A percentile compares a stretch with the other conserved stretches of the same genome.
phyloP scores from a whole-genome alignment of 2,888 invertebrate genomes.

The Cremastobaeus sp. region DNA sequence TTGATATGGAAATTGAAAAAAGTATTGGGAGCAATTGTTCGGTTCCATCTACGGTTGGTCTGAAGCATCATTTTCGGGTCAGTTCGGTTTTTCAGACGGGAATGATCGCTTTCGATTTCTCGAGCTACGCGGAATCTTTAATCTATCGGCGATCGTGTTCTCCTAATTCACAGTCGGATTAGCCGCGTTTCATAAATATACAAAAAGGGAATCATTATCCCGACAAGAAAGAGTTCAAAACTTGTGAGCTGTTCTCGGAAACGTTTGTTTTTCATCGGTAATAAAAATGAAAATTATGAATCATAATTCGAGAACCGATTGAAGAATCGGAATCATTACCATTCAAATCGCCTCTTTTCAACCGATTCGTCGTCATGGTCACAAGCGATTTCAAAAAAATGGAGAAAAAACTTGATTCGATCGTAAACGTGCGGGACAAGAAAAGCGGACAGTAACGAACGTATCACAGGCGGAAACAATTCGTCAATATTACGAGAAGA shows the following conservation, averaged over 20 bases:
- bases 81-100: too few species aligned
- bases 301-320: conserved; percentile 43
- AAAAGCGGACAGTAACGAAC: conserved; percentile 9
- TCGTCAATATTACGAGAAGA: conserved; percentile 50
- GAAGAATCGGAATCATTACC: conserved; percentile 31
- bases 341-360: conserved; percentile 42
- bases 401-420: conserved; percentile 25
- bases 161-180: conserved; percentile 42
- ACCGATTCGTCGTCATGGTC: conserved; percentile 14
- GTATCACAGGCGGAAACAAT: conserved; percentile 35
- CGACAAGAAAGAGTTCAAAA: conserved; percentile 48
- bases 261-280: conserved; percentile 41
- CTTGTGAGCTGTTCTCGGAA: conserved; percentile 28
- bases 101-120: conserved; percentile 59
- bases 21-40: too few species aligned
- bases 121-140: conserved; percentile 19
- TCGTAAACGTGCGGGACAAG: conserved; percentile 20
- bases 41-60: too few species aligned
- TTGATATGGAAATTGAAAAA: conserved; percentile 1
- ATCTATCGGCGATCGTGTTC: conserved; percentile 34
- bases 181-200: conserved; percentile 46
- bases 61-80: too few species aligned
- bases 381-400: conserved; percentile 13
- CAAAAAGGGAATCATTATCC: conserved; percentile 12
- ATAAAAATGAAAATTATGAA: conserved; percentile 53